Conservation (phyloP, 2,797 vertebrate species). For the Sebastes flavidus region DNA sequence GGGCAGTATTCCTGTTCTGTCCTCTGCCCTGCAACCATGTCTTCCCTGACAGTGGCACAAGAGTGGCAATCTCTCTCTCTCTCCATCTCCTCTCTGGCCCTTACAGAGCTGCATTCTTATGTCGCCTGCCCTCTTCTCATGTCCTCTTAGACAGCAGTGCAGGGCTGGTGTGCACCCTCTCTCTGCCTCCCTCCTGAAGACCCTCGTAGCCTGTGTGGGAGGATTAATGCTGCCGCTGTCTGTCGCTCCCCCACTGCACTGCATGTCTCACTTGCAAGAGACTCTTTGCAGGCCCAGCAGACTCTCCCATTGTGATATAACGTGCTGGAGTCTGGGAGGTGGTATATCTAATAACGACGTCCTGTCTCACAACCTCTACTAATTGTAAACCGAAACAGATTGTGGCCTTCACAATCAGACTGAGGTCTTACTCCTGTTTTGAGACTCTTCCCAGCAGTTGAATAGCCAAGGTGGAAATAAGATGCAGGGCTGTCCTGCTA, state of each 20-base stretch:
- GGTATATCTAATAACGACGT: slow-evolving; percentile 1
- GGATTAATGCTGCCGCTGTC: slow-evolving; percentile 51
- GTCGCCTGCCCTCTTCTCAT: slow-evolving; percentile 36
- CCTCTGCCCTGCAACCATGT: slow-evolving; percentile 33
- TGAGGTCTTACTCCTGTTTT: slow-evolving; percentile 1
- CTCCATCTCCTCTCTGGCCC: slow-evolving; percentile 34
- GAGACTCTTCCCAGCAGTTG: not conserved
- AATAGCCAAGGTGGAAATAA: not conserved
- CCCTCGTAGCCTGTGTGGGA: slow-evolving; percentile 43
- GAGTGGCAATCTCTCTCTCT: slow-evolving; percentile 28
- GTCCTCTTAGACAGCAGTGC: slow-evolving; percentile 38
- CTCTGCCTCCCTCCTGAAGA: slow-evolving; percentile 33
- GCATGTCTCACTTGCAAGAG: slow-evolving; percentile 26
- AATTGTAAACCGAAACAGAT: not conserved
- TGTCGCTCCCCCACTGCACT: slow-evolving; percentile 21
- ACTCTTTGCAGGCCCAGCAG: slow-evolving; percentile 6
- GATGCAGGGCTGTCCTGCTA: not conserved
- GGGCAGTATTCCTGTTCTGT: slow-evolving; percentile 16
- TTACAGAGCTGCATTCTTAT: slow-evolving; percentile 43
- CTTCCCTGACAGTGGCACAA: slow-evolving; percentile 24
- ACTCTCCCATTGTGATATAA: slow-evolving; percentile 36
- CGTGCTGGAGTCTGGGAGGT: slow-evolving; percentile 10
- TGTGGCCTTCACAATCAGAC: not conserved
- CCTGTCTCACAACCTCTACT: not conserved
- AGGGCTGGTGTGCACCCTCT: slow-evolving; percentile 11